Conservation (phyloP, 2,797 vertebrate genomes). For the Pachyuromys duprasi region DNA sequence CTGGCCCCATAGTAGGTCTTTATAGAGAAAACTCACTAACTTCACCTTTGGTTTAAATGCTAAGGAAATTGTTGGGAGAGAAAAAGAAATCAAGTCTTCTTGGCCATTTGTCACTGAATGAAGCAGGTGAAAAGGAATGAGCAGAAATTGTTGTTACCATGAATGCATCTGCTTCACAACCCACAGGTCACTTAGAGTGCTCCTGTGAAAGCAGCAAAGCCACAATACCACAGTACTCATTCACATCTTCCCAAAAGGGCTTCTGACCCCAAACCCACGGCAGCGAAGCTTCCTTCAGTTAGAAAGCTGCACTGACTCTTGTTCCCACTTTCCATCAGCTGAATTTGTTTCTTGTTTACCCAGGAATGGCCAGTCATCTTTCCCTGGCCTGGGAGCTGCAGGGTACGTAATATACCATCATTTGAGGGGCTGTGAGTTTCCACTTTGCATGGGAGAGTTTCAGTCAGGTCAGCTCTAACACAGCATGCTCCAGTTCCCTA, state of each 20-base stretch:
- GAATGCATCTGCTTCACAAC: conserved; percentile 51
- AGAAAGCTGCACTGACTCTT: not conserved
- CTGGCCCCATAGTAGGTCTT: conserved; percentile 53
- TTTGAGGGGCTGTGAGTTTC: conserved; percentile 81
- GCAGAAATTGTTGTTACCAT: conserved; percentile 51
- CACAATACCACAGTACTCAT: conserved; percentile 23
- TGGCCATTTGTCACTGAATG: conserved; percentile 14
- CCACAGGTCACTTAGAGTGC: conserved; percentile 55
- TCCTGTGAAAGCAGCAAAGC: conserved; percentile 53
- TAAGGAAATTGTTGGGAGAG: conserved; percentile 49
- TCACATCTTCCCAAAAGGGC: not conserved
- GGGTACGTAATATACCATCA: conserved; percentile 64
- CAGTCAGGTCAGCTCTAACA: conserved; percentile 78
- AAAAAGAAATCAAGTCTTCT: not conserved
- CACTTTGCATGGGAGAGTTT: conserved; percentile 82
- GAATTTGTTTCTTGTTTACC: conserved; percentile 24
- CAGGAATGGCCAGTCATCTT: conserved; percentile 39
- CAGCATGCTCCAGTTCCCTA: conserved; percentile 78
- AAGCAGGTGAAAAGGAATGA: conserved; percentile 67
- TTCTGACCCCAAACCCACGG: not conserved
- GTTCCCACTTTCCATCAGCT: not conserved
- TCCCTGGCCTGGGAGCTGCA: conserved; percentile 68
- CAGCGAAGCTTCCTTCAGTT: not conserved
- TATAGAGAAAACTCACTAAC: conserved; percentile 64
- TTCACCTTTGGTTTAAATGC: conserved; percentile 81